Evolutionary conservation across 2,113 vertebrate species (phyloP).

Genomic region (Anser cygnoides): DNA sequence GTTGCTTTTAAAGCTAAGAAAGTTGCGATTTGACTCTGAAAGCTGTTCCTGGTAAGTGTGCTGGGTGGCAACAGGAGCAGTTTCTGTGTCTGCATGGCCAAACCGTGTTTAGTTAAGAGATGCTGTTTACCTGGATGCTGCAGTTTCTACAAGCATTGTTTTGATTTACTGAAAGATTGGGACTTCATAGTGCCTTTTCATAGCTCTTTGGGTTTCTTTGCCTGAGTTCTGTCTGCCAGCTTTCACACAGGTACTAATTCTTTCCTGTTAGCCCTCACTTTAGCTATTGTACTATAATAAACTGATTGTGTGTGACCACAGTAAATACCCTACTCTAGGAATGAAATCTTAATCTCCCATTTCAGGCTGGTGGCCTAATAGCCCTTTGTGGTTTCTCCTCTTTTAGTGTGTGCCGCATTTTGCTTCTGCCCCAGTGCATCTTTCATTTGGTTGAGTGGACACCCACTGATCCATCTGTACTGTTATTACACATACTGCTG

Average conservation of each 20-base stretch:
- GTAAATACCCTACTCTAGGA: neutral
- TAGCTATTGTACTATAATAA: neutral
- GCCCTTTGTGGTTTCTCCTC: neutral
- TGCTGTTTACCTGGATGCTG: neutral
- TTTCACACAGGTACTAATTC: neutral
- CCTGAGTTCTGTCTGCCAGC: neutral
- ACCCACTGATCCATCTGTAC: neutral
- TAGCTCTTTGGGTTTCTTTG: neutral
- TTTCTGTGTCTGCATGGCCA: neutral
- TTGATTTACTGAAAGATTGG: neutral
- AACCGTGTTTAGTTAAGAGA: neutral
- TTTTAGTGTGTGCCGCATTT: neutral
- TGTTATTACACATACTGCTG: neutral
- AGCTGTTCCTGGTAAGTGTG: neutral
- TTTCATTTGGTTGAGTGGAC: neutral
- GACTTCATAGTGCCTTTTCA: neutral
- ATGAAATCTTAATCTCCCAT: neutral
- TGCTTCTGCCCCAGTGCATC: neutral
- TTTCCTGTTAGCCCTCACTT: neutral
- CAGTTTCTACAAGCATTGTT: neutral
- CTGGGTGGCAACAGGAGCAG: neutral
- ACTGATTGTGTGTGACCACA: neutral
- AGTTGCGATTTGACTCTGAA: neutral
- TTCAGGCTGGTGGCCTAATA: neutral
- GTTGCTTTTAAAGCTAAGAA: neutral